Evolutionary conservation across 2,113 vertebrate genomes (phyloP), one percentile per base, ranked within the genome.

Genomic region (Rattus norvegicus): DNA sequence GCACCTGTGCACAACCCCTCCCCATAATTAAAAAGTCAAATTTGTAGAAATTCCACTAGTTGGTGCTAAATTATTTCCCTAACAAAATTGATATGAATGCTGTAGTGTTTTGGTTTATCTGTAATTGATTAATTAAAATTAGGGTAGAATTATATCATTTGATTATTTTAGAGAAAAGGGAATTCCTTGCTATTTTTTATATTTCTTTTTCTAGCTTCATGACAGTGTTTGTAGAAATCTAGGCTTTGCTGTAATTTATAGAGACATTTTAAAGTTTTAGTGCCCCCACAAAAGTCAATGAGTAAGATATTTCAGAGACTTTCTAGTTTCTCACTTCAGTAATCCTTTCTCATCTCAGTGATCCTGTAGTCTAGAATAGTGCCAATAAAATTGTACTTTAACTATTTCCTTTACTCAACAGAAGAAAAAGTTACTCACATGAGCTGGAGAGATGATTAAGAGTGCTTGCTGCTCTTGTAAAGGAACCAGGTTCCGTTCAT

Each of bases 141-240:
- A 70, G 36, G 59, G 77, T 28, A 65, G 52, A 88, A 80, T 39
- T 6, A n/a, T 24, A 14, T 12, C 30, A 28, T 86, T 90, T 65
- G 81, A 11, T 88, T 95, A 86, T 83, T 76, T 88, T 77, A 69
- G 91, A 79, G 43, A 59, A 92, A 95, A 92, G 4, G 11, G 22
- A 28, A 9, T 76, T n/a, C 33, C 12, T 69, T 43, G 67, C 4
- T 94, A 75, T 4, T 61, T 52, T 17, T 72, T 20, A 72, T 17
- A 72, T 72, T 72, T 72, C 33, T 91, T 86, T 91, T 69, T 75
- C 79, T 73, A 73, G 52, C 52, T 90, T 84, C 24, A 63, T 52
- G 2, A 69, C 70, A 72, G 70, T 28, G 70, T 95, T 81, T 70
- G 36, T 70, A 79, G 95, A 94, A 90, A 59, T 72, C 19, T 76